A percentile compares a stretch with the other conserved stretches of the same genome.
These are phyloP conservation scores for Dioctria rufipes DNA, from an alignment of 2,888 invertebrate species.

Conservation along the genomic window DNA sequence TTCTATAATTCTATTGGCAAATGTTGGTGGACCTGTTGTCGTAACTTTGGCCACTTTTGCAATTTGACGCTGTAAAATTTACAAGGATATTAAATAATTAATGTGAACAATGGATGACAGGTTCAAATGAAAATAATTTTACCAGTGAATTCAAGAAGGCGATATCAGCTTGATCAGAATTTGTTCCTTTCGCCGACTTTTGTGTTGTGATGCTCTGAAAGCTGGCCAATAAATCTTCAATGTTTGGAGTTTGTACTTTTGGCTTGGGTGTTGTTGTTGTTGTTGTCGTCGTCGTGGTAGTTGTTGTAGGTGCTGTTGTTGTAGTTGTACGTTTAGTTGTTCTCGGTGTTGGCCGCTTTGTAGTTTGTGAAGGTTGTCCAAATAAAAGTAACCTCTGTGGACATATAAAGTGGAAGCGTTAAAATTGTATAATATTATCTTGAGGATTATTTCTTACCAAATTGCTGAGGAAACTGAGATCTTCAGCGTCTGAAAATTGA, in stretches of 20 bases:
- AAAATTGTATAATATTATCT: conserved; percentile 1
- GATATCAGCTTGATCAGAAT: conserved; percentile 74
- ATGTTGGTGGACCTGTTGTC: conserved; percentile 63
- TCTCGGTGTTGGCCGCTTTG: conserved; percentile 28
- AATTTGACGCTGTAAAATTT: conserved; percentile 67
- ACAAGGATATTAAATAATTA: too few species aligned
- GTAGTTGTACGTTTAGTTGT: conserved; percentile 54
- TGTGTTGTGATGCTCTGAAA: conserved; percentile 68
- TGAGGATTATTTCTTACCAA: conserved; percentile 71
- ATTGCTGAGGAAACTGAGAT: conserved; percentile 76
- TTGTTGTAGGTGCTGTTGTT: conserved; percentile 59
- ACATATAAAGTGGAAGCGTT: not conserved
- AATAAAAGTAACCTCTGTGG: conserved; percentile 16
- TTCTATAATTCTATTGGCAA: conserved; percentile 74
- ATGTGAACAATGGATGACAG: not conserved
- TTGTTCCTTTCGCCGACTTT: conserved; percentile 68
- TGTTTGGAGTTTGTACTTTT: conserved; percentile 35
- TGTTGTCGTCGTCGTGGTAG: conserved; percentile 47
- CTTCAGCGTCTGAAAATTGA: conserved; percentile 73
- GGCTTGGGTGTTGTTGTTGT: conserved; percentile 52
- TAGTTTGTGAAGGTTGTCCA: conserved; percentile 11
- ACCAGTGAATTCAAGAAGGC: conserved; percentile 72
- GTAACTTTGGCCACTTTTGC: conserved; percentile 60
- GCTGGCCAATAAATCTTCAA: conserved; percentile 37
- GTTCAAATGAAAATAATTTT: not conserved